Base-by-base conservation (phyloP, 2,888 invertebrate genomes). In the Creontiades dilutus region DNA sequence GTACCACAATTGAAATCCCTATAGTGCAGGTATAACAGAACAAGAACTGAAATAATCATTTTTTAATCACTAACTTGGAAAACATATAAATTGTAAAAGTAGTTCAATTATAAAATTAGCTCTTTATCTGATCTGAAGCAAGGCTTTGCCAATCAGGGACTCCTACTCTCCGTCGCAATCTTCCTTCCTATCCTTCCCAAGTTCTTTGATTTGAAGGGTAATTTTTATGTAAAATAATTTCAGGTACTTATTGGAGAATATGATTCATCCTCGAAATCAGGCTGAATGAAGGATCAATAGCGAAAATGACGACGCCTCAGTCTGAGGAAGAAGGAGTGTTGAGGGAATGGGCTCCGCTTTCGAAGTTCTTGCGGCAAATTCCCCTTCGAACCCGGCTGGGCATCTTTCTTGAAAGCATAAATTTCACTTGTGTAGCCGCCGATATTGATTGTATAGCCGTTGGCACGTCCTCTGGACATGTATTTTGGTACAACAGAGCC, bases 401-500 rank as follows among this genome's bases (percentile, higher is more conserved):
- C 5, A 93, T 97, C 92, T 97, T 97, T 93, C 95, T 96, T 16
- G 95, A 95, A 92, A 96, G 97, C 93, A 94, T 98, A 76, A 94
- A 93, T 93, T 94, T 97, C 90, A 98, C 97, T 0, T 97, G 97
- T 93, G 94, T 98, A 68, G 97, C 97, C 94, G 96, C 95, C n/a
- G 95, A 97, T 75, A 95, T 95, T 23, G 96, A 97, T 92, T 98
- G 96, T 93, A 95, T 98, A 91, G 97, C 96, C 0, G 93, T 98
- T 89, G 98, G 98, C 0, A 97, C 97, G 0, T 97, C 97, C 93
- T 95, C 96, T 23, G 98, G 98, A 1, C 94, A 97, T 89, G 95
- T 98, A 46, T 98, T 97, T 93, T 97, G 98, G 96, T 98, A 96
- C 93, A 96, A 97, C 93, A 94, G 98, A 91, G 95, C 95, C 91